phyloP scores from a whole-genome alignment of 2,797 vertebrate species.

The Paramormyrops hopkinsi region DNA sequence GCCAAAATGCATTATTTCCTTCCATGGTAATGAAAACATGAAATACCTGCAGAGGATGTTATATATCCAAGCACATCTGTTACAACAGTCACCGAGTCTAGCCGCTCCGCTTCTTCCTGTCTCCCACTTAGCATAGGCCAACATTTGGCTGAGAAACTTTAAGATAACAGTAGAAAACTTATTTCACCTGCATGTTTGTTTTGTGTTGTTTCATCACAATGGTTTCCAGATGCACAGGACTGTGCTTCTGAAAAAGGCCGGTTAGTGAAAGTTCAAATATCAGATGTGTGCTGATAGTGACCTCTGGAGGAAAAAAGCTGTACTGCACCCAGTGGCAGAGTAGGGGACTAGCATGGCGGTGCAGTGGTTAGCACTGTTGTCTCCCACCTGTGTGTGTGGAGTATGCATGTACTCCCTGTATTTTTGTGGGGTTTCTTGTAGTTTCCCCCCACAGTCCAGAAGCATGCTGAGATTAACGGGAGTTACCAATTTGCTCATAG shows the following conservation, averaged over 20 bases:
- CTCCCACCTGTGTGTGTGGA: neutral
- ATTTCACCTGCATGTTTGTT: neutral
- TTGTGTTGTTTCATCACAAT: neutral
- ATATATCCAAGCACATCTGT: neutral
- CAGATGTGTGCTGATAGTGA: neutral
- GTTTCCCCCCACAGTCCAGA: neutral
- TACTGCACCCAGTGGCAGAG: neutral
- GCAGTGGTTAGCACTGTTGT: neutral
- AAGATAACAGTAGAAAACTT: neutral
- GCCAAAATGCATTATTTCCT: neutral
- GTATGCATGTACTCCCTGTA: neutral
- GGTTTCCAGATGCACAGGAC: neutral
- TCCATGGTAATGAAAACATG: neutral
- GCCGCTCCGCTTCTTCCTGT: neutral
- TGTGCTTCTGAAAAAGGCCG: neutral
- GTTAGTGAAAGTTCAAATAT: neutral
- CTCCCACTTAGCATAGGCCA: neutral
- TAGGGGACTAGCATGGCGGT: neutral
- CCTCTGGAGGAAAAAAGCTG: neutral
- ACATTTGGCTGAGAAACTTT: neutral
- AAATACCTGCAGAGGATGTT: neutral
- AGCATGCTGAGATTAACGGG: neutral
- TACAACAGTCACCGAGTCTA: neutral
- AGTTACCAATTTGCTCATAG: neutral
- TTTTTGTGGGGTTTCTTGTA: neutral